Conservation (phyloP, 2,888 invertebrate genomes). For the Lepetodrilus schrolli region DNA sequence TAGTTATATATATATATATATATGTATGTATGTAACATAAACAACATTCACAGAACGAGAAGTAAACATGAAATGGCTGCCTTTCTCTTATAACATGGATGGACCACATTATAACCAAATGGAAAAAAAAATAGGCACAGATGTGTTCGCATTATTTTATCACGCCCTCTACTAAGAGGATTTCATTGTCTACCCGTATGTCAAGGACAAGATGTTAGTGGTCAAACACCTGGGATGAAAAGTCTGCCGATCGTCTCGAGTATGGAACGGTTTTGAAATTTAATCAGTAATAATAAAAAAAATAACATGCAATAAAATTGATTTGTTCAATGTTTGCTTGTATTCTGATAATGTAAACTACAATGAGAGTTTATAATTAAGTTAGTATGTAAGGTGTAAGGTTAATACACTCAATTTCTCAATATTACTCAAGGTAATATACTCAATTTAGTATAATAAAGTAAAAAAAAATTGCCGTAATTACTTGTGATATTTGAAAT, state of each 20-base stretch:
- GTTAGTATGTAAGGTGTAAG: background rate
- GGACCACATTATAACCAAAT: constrained; percentile 25
- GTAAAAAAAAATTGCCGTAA: no score
- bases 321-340: background rate
- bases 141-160: constrained; percentile 21
- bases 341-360: background rate
- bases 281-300: background rate
- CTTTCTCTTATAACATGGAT: constrained; percentile 26
- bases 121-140: constrained; percentile 17
- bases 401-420: background rate
- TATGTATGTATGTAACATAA: constrained; percentile 24
- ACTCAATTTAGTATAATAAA: no score
- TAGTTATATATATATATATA: no score
- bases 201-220: constrained; percentile 14
- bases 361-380: background rate
- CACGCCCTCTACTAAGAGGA: constrained; percentile 16
- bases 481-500: no score
- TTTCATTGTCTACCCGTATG: constrained; percentile 25
- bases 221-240: background rate
- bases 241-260: no score
- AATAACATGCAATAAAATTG: background rate
- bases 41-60: constrained; percentile 19
- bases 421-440: no score
- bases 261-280: background rate
- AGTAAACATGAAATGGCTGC: constrained; percentile 13